Base-by-base conservation (phyloP, 2,113 vertebrate genomes). In the Gymnocephalus cernua region DNA sequence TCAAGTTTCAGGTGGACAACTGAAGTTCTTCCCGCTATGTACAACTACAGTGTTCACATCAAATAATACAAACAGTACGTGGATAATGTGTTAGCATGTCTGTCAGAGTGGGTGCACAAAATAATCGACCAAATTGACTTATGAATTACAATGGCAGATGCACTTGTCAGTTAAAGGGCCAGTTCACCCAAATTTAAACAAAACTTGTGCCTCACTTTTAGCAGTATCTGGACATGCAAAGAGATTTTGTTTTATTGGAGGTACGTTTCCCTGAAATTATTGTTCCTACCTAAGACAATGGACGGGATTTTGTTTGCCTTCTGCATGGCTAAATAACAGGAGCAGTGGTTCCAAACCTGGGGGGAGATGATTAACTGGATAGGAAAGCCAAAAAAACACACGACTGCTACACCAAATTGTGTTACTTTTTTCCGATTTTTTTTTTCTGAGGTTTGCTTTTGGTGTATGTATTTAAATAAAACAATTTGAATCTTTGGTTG, bases 1-100 rank as follows among this genome's bases (percentile, higher is more conserved):
- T 84, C 80, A 82, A 84, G 80, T 82, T 80, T 83, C 38, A 76
- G 45, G 66, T 67, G 29, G 58, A 66, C 56, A 44, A 29, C 71
- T 72, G 45, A 48, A 47, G 29, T 75, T 80, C 56, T 61, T 78
- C 66, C 77, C 54, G 62, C 41, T 41, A 62, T 64, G 47, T 62
- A 79, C 50, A 73, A 32, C 82, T 79, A 70, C 19, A 82, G 61
- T 11, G 41, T 59, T 65, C 48, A 81, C 73, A 47, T n/a, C 53
- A 62, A 74, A 73, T 16, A 51, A 67, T 38, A 76, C 72, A 25
- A 4, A 61, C 25, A 47, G 19, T 11, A 51, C 19, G 71, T 66
- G 29, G 38, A 15, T 78, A 32, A 59, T 54, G 54, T 53, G 53
- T 64, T 45, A 18, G 62, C 47, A 18, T 64, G 72, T 41, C 12